These are phyloP conservation scores for Ethmia dodecea DNA, from an alignment of 2,888 invertebrate genomes.

Conservation along the genomic window DNA sequence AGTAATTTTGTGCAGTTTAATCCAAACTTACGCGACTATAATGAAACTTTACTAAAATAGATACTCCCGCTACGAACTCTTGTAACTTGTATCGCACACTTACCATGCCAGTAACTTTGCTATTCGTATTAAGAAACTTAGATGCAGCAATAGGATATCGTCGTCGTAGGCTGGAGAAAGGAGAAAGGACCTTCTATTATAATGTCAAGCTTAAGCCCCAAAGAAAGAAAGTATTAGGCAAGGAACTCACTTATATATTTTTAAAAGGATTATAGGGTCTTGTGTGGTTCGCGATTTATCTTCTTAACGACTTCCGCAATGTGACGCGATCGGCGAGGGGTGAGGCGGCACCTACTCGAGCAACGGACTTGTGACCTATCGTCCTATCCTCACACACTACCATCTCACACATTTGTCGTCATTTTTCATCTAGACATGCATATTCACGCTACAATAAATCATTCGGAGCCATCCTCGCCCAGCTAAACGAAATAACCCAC, in stretches of 20 bases:
- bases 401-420: constrained; percentile 53
- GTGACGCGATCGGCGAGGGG: constrained; percentile 39
- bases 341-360: constrained; percentile 4
- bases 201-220: constrained; percentile 22
- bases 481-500: constrained; percentile 63
- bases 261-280: constrained; percentile 58
- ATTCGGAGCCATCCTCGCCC: constrained; percentile 55
- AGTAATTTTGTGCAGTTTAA: constrained; percentile 40
- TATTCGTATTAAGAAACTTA: constrained; percentile 3
- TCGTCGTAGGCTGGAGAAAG: not conserved
- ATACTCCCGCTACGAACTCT: not conserved
- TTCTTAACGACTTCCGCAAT: constrained; percentile 65
- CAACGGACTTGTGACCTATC: constrained; percentile 18
- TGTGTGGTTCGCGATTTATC: constrained; percentile 60
- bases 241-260: constrained; percentile 41
- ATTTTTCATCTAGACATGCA: constrained; percentile 76
- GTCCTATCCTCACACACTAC: constrained; percentile 38
- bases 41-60: constrained; percentile 29
- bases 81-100: not conserved
- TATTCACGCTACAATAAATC: constrained; percentile 75
- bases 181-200: not conserved
- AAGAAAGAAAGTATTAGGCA: constrained; percentile 31
- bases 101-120: constrained; percentile 1
- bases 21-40: constrained; percentile 29
- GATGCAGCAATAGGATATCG: too few relatives aligned